Evolutionary conservation across 2,113 vertebrate species (phyloP).

Genomic region (Aldabrachelys gigantea): DNA sequence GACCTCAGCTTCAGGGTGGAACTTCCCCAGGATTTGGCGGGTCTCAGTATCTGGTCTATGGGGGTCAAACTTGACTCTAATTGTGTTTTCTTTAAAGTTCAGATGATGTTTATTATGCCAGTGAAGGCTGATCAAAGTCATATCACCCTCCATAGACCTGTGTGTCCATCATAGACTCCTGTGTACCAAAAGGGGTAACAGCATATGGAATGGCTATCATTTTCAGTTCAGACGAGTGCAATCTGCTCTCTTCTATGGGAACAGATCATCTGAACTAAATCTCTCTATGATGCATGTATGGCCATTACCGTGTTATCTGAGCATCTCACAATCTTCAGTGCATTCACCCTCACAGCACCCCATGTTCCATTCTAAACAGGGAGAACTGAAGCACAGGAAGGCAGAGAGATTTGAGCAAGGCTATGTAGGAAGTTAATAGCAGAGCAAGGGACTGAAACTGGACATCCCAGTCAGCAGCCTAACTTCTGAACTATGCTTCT

Average conservation of each 20-base stretch:
- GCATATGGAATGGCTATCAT: not conserved
- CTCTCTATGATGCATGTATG: not conserved
- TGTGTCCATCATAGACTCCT: not conserved
- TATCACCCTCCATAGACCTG: not conserved
- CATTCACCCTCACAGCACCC: fast-evolving
- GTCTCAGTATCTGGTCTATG: not conserved
- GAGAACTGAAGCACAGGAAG: fast-evolving
- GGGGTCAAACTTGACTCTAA: fast-evolving
- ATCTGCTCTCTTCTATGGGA: fast-evolving
- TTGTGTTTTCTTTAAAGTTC: not conserved
- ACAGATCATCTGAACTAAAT: not conserved
- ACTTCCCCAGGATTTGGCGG: not conserved
- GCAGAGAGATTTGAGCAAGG: not conserved
- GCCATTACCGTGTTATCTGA: too few species aligned
- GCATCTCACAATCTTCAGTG: fast-evolving
- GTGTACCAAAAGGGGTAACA: not conserved
- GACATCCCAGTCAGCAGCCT: not conserved
- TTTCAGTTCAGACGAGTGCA: not conserved
- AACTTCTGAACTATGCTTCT: fast-evolving
- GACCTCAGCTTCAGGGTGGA: not conserved
- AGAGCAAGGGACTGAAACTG: not conserved
- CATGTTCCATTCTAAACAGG: not conserved
- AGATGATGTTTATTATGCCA: not conserved
- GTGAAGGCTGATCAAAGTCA: not conserved
- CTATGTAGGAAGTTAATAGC: not conserved